Evolutionary conservation across 2,888 invertebrate genomes (phyloP), one percentile per base, ranked within the genome.

Genomic region (Fragum fragum): DNA sequence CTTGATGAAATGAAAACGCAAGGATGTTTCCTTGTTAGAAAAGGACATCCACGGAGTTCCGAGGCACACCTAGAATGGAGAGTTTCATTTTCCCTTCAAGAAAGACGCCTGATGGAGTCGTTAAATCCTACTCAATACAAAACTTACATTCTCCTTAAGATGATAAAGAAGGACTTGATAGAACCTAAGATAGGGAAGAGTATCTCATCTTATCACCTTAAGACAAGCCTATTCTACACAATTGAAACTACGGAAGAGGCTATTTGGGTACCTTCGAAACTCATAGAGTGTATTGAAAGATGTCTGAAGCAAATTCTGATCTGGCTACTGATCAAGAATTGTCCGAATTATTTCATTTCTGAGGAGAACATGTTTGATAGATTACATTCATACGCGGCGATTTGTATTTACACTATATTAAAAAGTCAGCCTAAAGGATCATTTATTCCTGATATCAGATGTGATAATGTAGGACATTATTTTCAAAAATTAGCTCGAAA

Each of bases 261-360:
- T 23, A n/a, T 29, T 28, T 61, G 61, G 61, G 18, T 29, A 28
- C 61, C 61, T n/a, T 11, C 11, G 18, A 61, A 61, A 14, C 14
- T 61, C 28, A 5, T 61, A 16, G 61, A 26, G 16, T 61, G 61
- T 61, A 16, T 61, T 28, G 6, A 16, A 18, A 5, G 18, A 21
- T 61, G 61, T 61, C 11, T 61, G 2, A 7, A 26, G 7, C 14
- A 11, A 11, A 6, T 61, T 11, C 16, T 61, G 5, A 14, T 23
- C 5, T 61, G 61, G 61, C 26, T 61, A 18, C 14, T 11, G 7
- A 21, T 6, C 2, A 18, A 18, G 3, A 7, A 61, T 18, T 61
- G 61, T 61, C 61, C 61, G 6, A 61, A 61, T 61, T 61, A 61
- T 28, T 61, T 61, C 29, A 61, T 28, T 61, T 9, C 28, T 14